A percentile compares a stretch with the other conserved stretches of the same genome.
Conservation (phyloP, 30 jellyfish, hydroid and myxozoan species). For the Turritopsis rubra region DNA sequence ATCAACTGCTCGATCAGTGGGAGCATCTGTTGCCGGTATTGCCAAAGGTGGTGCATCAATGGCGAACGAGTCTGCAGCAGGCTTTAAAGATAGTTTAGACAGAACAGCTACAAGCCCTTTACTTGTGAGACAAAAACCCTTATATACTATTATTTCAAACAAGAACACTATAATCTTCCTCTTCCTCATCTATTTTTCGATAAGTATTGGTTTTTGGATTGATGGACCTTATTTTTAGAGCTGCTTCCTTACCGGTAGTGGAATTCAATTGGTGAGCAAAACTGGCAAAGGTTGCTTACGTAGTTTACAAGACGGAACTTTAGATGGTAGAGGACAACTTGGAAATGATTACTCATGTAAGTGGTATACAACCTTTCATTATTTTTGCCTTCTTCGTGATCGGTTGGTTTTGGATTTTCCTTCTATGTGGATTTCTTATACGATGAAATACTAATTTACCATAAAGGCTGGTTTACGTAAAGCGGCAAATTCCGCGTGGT, state of each 20-base stretch:
- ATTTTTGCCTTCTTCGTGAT: neutral
- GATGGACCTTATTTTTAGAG: conserved; percentile 34
- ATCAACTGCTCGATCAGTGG: conserved; percentile 1
- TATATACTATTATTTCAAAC: neutral
- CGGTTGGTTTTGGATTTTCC: too few species aligned
- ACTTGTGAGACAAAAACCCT: conserved; percentile 35
- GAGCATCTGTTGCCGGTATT: conserved; percentile 10
- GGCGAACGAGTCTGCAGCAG: conserved; percentile 59
- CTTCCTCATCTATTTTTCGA: too few species aligned
- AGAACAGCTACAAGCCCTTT: conserved; percentile 65
- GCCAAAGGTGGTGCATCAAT: conserved; percentile 47
- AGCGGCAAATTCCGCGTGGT: too few species aligned
- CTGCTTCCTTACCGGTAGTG: conserved; percentile 71
- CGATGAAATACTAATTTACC: too few species aligned
- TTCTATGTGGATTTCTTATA: too few species aligned
- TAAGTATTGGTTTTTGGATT: neutral
- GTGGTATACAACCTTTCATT: neutral
- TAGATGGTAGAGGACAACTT: conserved; percentile 50
- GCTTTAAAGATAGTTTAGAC: conserved; percentile 43
- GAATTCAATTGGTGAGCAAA: conserved; percentile 46
- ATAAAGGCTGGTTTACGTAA: too few species aligned
- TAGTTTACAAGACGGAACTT: conserved; percentile 50
- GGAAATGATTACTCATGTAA: conserved; percentile 64
- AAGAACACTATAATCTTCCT: too few species aligned
- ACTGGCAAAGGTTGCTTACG: conserved; percentile 57